These are phyloP conservation scores for Cabera pusaria DNA, from an alignment of 2,888 invertebrate genomes.

Conservation along the genomic window DNA sequence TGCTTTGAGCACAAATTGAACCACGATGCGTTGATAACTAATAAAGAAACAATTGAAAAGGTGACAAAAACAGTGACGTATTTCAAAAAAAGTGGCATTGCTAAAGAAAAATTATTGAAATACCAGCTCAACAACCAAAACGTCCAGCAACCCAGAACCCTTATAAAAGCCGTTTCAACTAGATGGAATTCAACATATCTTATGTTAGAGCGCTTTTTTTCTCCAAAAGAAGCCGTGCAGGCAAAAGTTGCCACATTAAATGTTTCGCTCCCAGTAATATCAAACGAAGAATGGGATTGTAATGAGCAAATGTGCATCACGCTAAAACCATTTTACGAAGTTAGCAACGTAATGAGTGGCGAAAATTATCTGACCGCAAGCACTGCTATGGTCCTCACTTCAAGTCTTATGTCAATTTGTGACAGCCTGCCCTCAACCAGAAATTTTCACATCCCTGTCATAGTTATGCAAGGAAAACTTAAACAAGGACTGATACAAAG, in stretches of 20 bases:
- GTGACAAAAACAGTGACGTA: slow-evolving; percentile 11
- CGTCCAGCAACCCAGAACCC: slow-evolving; percentile 6
- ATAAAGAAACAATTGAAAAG: slow-evolving; percentile 2
- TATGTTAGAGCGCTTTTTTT: slow-evolving; percentile 18
- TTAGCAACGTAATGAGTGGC: slow-evolving; percentile 10
- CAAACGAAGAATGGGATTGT: slow-evolving; percentile 15
- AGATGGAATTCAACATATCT: slow-evolving; percentile 20
- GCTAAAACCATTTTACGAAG: slow-evolving; percentile 11
- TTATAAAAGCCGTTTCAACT: slow-evolving; percentile 11
- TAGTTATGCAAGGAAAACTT: not conserved
- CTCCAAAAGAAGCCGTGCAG: slow-evolving; percentile 15
- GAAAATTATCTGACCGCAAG: slow-evolving; percentile 17
- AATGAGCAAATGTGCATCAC: slow-evolving; percentile 9
- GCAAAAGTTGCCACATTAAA: slow-evolving; percentile 14
- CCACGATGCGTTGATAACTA: too few relatives aligned
- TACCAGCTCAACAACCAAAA: slow-evolving; percentile 14
- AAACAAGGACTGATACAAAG: slow-evolving; percentile 1
- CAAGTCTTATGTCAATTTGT: not conserved
- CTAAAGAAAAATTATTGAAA: slow-evolving; percentile 18
- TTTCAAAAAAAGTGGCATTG: slow-evolving; percentile 11
- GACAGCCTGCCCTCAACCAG: not conserved
- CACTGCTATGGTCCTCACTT: slow-evolving; percentile 4
- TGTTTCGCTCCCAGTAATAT: slow-evolving; percentile 10
- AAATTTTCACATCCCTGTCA: too few relatives aligned
- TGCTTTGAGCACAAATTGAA: slow-evolving; percentile 18